Evolutionary conservation across 2,888 invertebrate genomes (phyloP).

Genomic region (Calameuta idolon): DNA sequence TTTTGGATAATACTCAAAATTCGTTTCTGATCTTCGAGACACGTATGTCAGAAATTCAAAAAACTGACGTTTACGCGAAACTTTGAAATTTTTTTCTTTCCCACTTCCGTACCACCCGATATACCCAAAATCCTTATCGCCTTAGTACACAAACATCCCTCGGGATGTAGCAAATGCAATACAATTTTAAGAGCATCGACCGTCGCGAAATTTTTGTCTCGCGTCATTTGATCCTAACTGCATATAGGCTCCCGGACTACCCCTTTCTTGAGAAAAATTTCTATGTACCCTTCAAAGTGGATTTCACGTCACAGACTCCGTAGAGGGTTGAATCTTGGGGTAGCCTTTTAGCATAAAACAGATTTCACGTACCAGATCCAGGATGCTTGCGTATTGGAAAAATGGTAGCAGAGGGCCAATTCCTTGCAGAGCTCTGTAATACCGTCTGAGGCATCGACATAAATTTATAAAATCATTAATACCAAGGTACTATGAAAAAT

Average conservation of each 20-base stretch:
- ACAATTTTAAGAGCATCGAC: neutral
- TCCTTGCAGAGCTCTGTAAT: neutral
- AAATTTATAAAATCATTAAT: too few relatives aligned
- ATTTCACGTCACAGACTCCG: neutral
- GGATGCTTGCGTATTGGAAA: neutral
- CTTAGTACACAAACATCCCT: neutral
- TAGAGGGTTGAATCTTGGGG: neutral
- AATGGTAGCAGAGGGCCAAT: neutral
- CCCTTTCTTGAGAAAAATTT: slow-evolving; percentile 6
- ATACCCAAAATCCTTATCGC: neutral
- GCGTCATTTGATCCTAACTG: slow-evolving; percentile 30
- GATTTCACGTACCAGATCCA: neutral
- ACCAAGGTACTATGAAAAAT: too few relatives aligned
- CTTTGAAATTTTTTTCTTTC: too few relatives aligned
- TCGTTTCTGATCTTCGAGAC: fast-evolving
- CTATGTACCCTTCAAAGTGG: neutral
- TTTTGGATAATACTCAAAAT: too few relatives aligned
- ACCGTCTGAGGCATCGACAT: too few relatives aligned
- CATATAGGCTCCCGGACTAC: slow-evolving; percentile 18
- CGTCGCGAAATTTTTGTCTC: slow-evolving; percentile 17
- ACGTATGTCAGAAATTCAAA: too few relatives aligned
- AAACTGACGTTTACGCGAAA: too few relatives aligned
- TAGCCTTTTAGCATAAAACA: neutral
- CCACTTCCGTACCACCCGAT: too few relatives aligned
- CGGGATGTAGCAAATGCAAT: neutral